Evolutionary conservation across 1,140 invertebrate species (phyloP).

Genomic region (Scylla paramamosain): DNA sequence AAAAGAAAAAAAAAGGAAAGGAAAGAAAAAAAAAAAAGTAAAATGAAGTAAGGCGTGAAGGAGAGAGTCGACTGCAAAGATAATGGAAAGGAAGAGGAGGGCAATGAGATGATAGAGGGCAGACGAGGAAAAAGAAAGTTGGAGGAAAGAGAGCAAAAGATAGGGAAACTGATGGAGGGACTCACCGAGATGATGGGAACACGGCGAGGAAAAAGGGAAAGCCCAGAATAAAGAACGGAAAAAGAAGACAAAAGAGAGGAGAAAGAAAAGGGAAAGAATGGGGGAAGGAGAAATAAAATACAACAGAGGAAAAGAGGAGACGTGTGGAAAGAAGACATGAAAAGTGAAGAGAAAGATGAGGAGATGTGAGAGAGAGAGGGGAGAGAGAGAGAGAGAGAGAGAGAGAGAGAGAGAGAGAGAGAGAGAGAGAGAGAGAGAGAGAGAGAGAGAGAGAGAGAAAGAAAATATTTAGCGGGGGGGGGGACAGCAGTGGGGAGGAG

Average conservation of each 20-base stretch:
- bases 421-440: constrained; percentile 36
- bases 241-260: not conserved
- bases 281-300: not conserved
- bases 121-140: not conserved
- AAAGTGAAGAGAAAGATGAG: not conserved
- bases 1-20: no score
- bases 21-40: no score
- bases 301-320: no score
- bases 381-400: not conserved
- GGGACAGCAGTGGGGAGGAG: not conserved
- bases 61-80: no score
- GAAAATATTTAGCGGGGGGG: not conserved
- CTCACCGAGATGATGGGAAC: not conserved
- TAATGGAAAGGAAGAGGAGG: constrained; percentile 31
- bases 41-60: no score
- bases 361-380: not conserved
- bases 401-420: constrained; percentile 27
- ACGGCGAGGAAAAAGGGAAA: not conserved
- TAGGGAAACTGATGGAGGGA: not conserved
- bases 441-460: constrained; percentile 42
- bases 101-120: not conserved
- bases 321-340: no score
- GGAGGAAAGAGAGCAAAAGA: not conserved
- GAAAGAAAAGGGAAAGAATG: not conserved
- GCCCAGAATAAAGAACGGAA: not conserved